Percentiles rank a stretch among this genome's conserved stretches.
Conservation (phyloP, 1,140 invertebrate species). For the Meloidogyne floridensis region DNA sequence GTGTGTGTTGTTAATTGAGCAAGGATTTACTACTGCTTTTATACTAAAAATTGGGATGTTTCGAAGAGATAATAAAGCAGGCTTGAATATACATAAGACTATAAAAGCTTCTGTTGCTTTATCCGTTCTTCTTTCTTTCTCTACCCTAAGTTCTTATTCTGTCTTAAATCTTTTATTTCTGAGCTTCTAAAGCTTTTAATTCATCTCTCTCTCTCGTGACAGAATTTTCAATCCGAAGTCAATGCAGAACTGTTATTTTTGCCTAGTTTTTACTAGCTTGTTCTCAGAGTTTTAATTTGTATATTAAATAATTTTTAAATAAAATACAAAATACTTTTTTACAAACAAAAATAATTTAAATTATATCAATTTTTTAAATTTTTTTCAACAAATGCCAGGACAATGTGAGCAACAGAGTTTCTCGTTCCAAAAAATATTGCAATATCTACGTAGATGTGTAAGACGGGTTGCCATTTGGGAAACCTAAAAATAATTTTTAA, state of each 20-base stretch:
- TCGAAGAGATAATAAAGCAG: not conserved
- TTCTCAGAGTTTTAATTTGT: too few species aligned
- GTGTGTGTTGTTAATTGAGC: not conserved
- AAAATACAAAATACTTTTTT: too few species aligned
- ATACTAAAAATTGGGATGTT: not conserved
- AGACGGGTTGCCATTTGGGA: constrained; percentile 52
- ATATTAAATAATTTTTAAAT: too few species aligned
- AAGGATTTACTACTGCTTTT: not conserved
- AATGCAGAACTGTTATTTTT: too few species aligned
- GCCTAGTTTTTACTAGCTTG: too few species aligned
- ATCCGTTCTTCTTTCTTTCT: too few species aligned
- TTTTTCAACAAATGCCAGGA: constrained; percentile 52
- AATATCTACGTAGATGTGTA: constrained; percentile 61
- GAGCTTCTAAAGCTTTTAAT: too few species aligned
- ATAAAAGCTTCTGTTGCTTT: too few species aligned
- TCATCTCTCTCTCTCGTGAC: too few species aligned
- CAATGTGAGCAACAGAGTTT: constrained; percentile 62
- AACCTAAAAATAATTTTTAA: constrained; percentile 42
- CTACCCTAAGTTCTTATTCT: too few species aligned
- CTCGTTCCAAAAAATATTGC: constrained; percentile 65
- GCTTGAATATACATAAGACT: not conserved
- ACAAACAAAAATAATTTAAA: not conserved
- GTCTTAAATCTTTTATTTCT: too few species aligned
- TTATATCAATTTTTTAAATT: not conserved
- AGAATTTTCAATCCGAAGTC: too few species aligned